phyloP scores from a whole-genome alignment of 2,888 invertebrate genomes.

The Incurvaria masculella region DNA sequence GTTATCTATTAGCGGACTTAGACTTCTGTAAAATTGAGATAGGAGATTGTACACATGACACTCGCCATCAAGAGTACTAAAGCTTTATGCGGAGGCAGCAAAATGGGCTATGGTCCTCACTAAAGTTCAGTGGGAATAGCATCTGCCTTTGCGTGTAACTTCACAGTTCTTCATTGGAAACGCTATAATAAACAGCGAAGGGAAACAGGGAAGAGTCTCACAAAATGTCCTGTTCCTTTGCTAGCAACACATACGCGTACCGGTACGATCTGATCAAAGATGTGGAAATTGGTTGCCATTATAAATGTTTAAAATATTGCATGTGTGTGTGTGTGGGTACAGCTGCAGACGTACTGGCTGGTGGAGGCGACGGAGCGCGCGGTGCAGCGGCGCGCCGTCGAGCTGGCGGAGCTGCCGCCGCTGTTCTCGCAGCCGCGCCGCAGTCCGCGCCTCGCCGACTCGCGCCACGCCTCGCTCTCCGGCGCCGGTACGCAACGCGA shows the following conservation, averaged over 20 bases:
- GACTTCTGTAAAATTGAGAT: too few species aligned
- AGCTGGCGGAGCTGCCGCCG: slow-evolving; percentile 71
- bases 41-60: too few species aligned
- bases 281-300: slow-evolving; percentile 1
- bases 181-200: too few species aligned
- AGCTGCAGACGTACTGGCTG: slow-evolving; percentile 76
- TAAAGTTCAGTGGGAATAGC: too few species aligned
- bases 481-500: too few species aligned
- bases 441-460: slow-evolving; percentile 76
- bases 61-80: too few species aligned
- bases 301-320: slow-evolving; percentile 2
- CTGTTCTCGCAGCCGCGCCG: slow-evolving; percentile 79
- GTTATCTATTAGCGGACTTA: too few species aligned
- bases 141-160: too few species aligned
- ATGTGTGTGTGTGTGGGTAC: slow-evolving; percentile 15
- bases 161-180: too few species aligned
- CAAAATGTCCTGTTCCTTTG: neutral
- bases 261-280: neutral
- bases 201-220: too few species aligned
- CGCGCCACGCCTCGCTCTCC: slow-evolving; percentile 72
- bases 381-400: slow-evolving; percentile 71
- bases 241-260: neutral
- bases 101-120: too few species aligned
- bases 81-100: too few species aligned
- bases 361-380: slow-evolving; percentile 77